phyloP scores from a whole-genome alignment of 2,797 vertebrate genomes.

The Enteromius trimaculatus region DNA sequence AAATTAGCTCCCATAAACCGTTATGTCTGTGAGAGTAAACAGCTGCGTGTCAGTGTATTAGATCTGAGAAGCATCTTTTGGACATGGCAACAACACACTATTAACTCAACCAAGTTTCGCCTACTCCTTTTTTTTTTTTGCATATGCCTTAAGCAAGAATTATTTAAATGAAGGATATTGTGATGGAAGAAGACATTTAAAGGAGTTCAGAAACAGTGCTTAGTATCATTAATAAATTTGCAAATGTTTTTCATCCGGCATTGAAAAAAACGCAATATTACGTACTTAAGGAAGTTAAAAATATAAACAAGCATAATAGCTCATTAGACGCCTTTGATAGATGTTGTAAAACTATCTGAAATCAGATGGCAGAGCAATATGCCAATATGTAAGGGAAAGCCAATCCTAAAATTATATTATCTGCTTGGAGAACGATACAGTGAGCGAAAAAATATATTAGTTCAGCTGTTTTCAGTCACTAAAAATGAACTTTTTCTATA shows the following conservation, averaged over 20 bases:
- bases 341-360: not conserved
- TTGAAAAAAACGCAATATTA: not conserved
- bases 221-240: not conserved
- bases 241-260: not conserved
- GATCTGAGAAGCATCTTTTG: not conserved
- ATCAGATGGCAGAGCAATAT: not conserved
- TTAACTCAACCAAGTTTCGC: not conserved
- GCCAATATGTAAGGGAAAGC: not conserved
- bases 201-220: not conserved
- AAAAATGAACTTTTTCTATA: not conserved
- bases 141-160: not conserved
- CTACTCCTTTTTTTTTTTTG: not conserved
- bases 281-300: not conserved
- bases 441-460: not conserved
- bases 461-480: slow-evolving; percentile 3
- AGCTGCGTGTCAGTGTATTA: not conserved
- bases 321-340: not conserved
- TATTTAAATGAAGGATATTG: not conserved
- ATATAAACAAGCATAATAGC: not conserved
- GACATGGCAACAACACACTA: not conserved
- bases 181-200: not conserved
- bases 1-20: not conserved
- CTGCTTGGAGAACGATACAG: not conserved
- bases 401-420: not conserved
- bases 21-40: not conserved